phyloP scores from a whole-genome alignment of 1,140 invertebrate genomes.

The Delia radicum region DNA sequence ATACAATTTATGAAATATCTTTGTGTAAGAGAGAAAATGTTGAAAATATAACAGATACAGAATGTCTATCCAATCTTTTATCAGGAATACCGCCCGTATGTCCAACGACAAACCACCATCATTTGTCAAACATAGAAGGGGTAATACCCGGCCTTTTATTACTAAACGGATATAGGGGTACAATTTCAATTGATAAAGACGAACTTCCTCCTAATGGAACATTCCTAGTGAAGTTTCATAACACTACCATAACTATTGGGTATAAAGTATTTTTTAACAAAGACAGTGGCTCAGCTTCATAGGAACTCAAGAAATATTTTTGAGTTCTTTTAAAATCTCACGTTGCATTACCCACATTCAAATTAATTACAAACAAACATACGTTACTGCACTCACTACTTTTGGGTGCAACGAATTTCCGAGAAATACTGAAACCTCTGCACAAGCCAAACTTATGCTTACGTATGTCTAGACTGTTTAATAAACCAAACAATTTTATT shows the following conservation, averaged over 20 bases:
- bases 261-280: neutral
- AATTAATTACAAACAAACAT: no score
- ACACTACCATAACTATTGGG: neutral
- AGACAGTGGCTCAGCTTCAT: neutral
- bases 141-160: neutral
- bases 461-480: no score
- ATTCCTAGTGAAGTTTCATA: neutral
- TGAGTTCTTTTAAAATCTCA: neutral
- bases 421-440: no score
- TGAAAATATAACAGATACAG: neutral
- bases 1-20: neutral
- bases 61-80: neutral
- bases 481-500: no score
- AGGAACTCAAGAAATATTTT: no score
- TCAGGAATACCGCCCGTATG: neutral
- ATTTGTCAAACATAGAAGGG: neutral
- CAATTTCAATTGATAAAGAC: neutral
- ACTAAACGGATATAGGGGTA: neutral
- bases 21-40: neutral
- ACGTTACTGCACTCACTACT: no score
- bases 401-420: no score
- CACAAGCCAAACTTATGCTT: no score
- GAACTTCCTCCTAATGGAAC: neutral
- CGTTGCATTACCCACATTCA: neutral
- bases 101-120: neutral